Conservation (phyloP, 2,888 invertebrate genomes). For the Sisyra nigra region DNA sequence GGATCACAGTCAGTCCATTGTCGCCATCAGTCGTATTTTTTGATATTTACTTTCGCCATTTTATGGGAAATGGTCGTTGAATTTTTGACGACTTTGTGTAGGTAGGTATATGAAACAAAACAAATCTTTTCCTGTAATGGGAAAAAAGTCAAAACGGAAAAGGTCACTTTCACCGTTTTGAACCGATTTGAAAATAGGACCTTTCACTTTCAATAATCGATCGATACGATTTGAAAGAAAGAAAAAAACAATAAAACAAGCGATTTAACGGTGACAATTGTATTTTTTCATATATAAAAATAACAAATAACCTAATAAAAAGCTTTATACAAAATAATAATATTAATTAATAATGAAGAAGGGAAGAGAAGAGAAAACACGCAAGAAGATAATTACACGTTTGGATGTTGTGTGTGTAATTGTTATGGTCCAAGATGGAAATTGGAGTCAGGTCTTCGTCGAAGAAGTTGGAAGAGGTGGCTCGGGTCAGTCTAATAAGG, state of each 20-base stretch:
- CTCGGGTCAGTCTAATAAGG: conserved; percentile 26
- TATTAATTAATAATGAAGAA: conserved; percentile 13
- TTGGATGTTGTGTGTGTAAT: conserved; percentile 17
- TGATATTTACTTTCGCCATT: too few relatives aligned
- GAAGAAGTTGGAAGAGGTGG: conserved; percentile 16
- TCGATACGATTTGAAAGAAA: background rate
- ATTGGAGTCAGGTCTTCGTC: conserved; percentile 19
- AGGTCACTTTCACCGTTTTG: too few relatives aligned
- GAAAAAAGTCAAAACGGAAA: too few relatives aligned
- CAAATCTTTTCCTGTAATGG: too few relatives aligned
- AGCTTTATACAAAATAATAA: conserved; percentile 30
- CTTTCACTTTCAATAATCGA: too few relatives aligned
- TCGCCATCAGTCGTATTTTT: too few relatives aligned
- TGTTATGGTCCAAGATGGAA: conserved; percentile 15
- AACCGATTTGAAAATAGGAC: too few relatives aligned
- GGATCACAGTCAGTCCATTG: too few relatives aligned
- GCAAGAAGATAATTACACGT: conserved; percentile 4
- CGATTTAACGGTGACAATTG: conserved; percentile 34
- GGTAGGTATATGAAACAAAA: too few relatives aligned
- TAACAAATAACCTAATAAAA: conserved; percentile 27
- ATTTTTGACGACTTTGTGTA: too few relatives aligned
- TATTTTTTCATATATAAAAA: conserved; percentile 28
- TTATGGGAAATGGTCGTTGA: too few relatives aligned
- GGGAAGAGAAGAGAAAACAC: background rate
- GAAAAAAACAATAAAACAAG: conserved; percentile 4